Base-by-base conservation (phyloP, 2,797 vertebrate species). In the Uromys caudimaculatus region DNA sequence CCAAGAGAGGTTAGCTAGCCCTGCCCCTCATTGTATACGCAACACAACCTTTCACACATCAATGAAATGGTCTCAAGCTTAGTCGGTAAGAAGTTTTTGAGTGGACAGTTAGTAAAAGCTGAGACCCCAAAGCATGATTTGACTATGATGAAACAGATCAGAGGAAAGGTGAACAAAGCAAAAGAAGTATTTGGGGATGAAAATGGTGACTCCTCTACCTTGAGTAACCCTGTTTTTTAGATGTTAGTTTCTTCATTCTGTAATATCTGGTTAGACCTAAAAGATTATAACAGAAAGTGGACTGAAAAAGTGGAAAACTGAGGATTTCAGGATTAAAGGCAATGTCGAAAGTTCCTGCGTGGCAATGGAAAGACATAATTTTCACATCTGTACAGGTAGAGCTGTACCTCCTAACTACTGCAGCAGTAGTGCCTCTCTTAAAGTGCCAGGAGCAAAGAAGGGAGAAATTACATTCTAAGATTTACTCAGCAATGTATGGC, bases 1-100 rank as follows among this genome's bases (percentile, higher is more conserved):
- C 98, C 98, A 98, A 98, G 98, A 98, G 96, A 98, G 96, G 98
- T 98, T 98, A 98, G 97, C 98, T 98, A 98, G 98, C 98, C 98
- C 98, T 95, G 98, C 98, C 97, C 98, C 98, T 98, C 98, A 97
- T 89, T 93, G 94, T 27, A 96, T 9, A 24, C 13, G 76, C 79
- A 97, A 97, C 95, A 98, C 97, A 98, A 96, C 97, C 97, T 98
- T 90, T 97, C 97, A 97, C 91, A 98, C 89, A 97, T 89, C 90
- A 96, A 97, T 88, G 96, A 97, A 96, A 97, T 24, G 95, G 93
- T 96, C 96, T 98, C 90, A 95, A 64, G 92, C 90, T 96, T 71
- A 95, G 95, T 87, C 91, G 96, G 91, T 83, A 76, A 92, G 91
- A 56, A 78, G 77, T 86, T 81, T 86, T 95, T 91, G 90, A 96